Evolutionary conservation across 2,113 vertebrate species (phyloP).

Genomic region (Muntiacus muntjak): DNA sequence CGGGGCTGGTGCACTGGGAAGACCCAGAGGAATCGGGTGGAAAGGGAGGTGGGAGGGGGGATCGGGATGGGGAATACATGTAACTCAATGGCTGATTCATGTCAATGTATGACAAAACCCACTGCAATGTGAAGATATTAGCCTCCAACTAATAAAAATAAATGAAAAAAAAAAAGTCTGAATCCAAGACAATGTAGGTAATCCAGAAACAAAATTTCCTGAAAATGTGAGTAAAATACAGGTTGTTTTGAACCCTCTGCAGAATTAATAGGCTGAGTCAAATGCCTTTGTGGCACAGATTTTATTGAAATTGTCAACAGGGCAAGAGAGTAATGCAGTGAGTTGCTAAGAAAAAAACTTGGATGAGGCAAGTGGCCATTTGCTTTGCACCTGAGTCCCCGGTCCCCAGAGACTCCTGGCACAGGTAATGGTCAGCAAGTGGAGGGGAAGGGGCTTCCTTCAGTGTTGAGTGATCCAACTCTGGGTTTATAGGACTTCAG

Average conservation of each 20-base stretch:
- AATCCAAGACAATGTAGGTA: not conserved
- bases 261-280: not conserved
- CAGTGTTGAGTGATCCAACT: not conserved
- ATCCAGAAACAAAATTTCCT: not conserved
- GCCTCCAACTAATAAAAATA: no score
- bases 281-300: not conserved
- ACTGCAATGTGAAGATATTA: no score
- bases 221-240: not conserved
- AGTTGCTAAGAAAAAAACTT: not conserved
- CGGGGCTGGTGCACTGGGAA: no score
- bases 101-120: no score
- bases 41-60: no score
- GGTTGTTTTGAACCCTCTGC: not conserved
- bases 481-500: not conserved
- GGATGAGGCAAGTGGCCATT: not conserved
- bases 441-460: not conserved
- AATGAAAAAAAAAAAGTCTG: not conserved
- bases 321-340: not conserved
- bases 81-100: no score
- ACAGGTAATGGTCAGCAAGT: not conserved
- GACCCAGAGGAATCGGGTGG: no score
- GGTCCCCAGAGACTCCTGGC: not conserved
- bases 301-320: constrained; percentile 34
- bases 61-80: no score
- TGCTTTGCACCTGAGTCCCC: not conserved